Evolutionary conservation across 2,113 vertebrate genomes (phyloP), one percentile per base, ranked within the genome.

Genomic region (Larimichthys crocea): DNA sequence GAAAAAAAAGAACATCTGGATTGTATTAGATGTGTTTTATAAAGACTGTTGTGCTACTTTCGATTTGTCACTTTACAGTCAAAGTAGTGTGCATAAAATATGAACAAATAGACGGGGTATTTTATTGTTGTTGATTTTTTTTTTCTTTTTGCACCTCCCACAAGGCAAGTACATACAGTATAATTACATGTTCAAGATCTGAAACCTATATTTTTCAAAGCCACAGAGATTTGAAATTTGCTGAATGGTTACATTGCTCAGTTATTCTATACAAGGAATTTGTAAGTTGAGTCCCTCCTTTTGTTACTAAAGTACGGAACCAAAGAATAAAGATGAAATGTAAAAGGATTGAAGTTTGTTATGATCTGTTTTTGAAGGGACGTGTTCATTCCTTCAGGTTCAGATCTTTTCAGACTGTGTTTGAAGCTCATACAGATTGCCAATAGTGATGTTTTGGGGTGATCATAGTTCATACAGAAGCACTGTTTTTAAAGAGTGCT

Each of bases 1-100:
- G 31, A 26, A 70, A 73, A 62, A 82, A 74, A 85, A 72, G 22
- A 71, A 91, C 91, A 94, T 94, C 92, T 95, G 94, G 89, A 78
- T 73, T 75, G 50, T 50, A 74, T 95, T 93, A 90, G 79, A 60
- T 26, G 24, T 76, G 80, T 90, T 83, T 88, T 82, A 83, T 68
- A 74, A 83, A 84, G 84, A 77, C 66, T 82, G 78, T 87, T 88
- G 76, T 77, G 75, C 84, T 88, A 86, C 76, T 89, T 82, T 88
- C 46, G 40, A 72, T 87, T 84, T 91, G 89, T 93, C 88, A 91
- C 86, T 91, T 92, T 80, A 67, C 75, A 76, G 70, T 83, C 63
- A 73, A 55, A 64, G 59, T 70, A 72, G 46, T 74, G 29, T 55
- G 31, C 57, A 49, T 29, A 35, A 68, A 78, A 56, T 26, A 52